Conservation (phyloP, 2,113 vertebrate genomes). For the Vulpes vulpes region DNA sequence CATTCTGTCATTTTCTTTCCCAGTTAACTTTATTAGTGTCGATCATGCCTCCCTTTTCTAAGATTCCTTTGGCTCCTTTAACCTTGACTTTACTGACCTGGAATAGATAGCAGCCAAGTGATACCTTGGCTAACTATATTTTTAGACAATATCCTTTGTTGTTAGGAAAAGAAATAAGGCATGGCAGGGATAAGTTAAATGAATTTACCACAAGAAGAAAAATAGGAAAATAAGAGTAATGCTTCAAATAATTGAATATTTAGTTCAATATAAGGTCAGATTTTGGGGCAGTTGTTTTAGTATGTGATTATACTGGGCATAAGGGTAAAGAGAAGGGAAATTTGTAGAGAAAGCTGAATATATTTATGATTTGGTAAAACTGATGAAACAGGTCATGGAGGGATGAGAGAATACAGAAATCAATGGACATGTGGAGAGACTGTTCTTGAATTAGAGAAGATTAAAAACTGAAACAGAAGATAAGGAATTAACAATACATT, state of each 20-base stretch:
- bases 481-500: not conserved
- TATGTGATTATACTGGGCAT: not conserved
- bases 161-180: not conserved
- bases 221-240: not conserved
- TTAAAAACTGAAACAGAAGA: not conserved
- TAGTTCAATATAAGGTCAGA: not conserved
- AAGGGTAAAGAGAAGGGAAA: not conserved
- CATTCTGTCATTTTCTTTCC: not conserved
- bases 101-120: not conserved
- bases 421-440: not conserved
- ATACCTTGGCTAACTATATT: not conserved
- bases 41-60: conserved; percentile 41
- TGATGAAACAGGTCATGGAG: not conserved
- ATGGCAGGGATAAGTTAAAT: not conserved
- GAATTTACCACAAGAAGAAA: not conserved
- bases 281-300: not conserved
- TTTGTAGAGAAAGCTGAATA: not conserved
- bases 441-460: not conserved
- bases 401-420: not conserved
- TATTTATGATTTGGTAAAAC: not conserved
- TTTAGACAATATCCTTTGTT: not conserved
- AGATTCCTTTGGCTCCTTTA: conserved; percentile 55
- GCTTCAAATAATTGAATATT: not conserved
- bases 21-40: conserved; percentile 67
- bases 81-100: conserved; percentile 33